A percentile compares a stretch with the other conserved stretches of the same genome.
Evolutionary conservation across 2,888 invertebrate species (phyloP).

Genomic region (Eupithecia abbreviata): DNA sequence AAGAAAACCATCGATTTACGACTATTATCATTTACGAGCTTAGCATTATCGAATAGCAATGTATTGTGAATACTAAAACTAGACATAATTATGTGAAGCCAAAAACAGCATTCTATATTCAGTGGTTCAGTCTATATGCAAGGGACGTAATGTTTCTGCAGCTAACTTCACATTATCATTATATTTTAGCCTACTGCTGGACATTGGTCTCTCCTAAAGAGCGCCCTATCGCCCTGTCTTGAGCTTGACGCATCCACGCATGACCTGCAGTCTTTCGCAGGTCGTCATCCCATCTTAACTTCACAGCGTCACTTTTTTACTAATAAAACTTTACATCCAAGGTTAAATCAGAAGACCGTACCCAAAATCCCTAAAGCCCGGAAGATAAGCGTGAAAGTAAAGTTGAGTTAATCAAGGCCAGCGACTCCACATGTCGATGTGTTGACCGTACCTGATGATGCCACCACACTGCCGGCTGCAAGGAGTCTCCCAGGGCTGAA

Average conservation of each 20-base stretch:
- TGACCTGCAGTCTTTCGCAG: no score
- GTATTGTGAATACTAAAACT: background rate
- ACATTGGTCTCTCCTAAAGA: no score
- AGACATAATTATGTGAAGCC: background rate
- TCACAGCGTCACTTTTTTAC: background rate
- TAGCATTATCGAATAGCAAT: background rate
- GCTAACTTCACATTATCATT: background rate
- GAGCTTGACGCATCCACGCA: no score
- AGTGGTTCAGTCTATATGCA: background rate
- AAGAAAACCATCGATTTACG: conserved; percentile 39
- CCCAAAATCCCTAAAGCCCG: conserved; percentile 63
- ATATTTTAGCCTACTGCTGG: no score
- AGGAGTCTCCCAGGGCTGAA: conserved; percentile 69
- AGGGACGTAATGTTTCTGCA: background rate
- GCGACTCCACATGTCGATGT: conserved; percentile 57
- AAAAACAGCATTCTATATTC: background rate
- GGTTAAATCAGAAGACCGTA: conserved; percentile 50
- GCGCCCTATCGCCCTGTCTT: no score
- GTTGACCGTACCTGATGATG: conserved; percentile 75
- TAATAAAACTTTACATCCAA: background rate
- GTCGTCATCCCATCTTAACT: background rate
- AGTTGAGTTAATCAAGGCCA: conserved; percentile 66
- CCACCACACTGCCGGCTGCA: conserved; percentile 75
- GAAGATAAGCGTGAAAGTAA: conserved; percentile 62
- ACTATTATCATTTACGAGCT: background rate